Conservation (phyloP, 2,888 invertebrate genomes). For the Drosophila demipolita region DNA sequence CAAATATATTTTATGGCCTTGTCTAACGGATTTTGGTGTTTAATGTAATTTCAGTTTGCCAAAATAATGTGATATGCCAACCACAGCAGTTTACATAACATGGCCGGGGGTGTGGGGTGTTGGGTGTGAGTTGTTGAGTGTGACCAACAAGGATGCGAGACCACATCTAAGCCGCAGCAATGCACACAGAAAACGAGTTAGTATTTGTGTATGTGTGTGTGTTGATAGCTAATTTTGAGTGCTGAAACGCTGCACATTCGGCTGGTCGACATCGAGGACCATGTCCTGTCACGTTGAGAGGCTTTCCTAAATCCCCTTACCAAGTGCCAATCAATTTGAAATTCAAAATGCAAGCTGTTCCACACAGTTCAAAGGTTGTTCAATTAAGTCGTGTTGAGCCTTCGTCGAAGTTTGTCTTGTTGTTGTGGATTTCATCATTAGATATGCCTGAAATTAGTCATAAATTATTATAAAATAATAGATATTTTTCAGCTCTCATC, state of each 20-base stretch:
- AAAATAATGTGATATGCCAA: constrained; percentile 48
- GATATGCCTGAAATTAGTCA: background rate
- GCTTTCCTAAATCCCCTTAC: constrained; percentile 15
- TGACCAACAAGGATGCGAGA: constrained; percentile 2
- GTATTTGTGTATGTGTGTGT: constrained; percentile 18
- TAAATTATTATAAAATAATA: background rate
- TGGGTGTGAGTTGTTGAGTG: background rate
- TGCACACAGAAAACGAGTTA: constrained; percentile 33
- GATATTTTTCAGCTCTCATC: background rate
- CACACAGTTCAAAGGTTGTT: constrained; percentile 2
- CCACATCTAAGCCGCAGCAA: constrained; percentile 40
- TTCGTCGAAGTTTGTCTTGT: background rate
- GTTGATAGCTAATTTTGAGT: constrained; percentile 59
- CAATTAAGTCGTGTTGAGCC: background rate
- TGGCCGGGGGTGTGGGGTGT: background rate
- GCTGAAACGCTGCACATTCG: constrained; percentile 21
- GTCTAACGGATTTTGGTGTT: constrained; percentile 25
- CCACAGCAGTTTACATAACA: constrained; percentile 21
- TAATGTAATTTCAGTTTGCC: constrained; percentile 48
- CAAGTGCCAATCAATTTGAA: constrained; percentile 27
- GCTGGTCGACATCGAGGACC: constrained; percentile 25
- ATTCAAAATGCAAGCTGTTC: constrained; percentile 15
- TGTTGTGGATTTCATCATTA: background rate
- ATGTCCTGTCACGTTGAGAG: constrained; percentile 32
- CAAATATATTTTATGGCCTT: background rate